Conservation (phyloP, 1,140 invertebrate species). For the Tetraneura akinire region DNA sequence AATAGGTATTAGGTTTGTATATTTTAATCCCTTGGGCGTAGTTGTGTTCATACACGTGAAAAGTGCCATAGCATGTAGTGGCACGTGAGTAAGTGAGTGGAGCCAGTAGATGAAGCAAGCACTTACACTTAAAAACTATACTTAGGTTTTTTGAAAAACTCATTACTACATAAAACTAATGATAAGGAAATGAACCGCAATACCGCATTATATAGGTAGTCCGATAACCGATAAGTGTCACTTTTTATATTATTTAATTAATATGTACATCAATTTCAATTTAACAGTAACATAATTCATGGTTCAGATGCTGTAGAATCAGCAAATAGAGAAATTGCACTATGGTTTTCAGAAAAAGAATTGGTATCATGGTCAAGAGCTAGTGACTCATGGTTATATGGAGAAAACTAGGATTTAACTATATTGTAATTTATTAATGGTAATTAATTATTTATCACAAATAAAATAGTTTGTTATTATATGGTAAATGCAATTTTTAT, state of each 20-base stretch:
- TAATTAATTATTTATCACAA: not conserved
- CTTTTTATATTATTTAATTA: not conserved
- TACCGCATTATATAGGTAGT: no score
- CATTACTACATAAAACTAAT: no score
- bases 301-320: constrained; percentile 96
- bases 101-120: no score
- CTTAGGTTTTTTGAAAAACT: no score
- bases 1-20: no score
- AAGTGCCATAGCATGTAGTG: no score
- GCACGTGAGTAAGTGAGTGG: no score
- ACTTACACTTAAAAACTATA: no score
- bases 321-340: constrained; percentile 90
- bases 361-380: constrained; percentile 79
- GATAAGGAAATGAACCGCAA: no score
- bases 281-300: constrained; percentile 75
- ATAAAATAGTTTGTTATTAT: not conserved
- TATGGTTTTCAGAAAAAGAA: constrained; percentile 95
- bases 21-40: no score
- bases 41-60: no score
- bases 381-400: constrained; percentile 84
- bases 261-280: not conserved
- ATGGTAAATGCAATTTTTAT: not conserved
- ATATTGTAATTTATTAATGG: not conserved
- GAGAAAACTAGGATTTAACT: constrained; percentile 59
- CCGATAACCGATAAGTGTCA: no score